These are phyloP conservation scores for Gouania willdenowi DNA, from an alignment of 2,797 vertebrate species.

Conservation along the genomic window DNA sequence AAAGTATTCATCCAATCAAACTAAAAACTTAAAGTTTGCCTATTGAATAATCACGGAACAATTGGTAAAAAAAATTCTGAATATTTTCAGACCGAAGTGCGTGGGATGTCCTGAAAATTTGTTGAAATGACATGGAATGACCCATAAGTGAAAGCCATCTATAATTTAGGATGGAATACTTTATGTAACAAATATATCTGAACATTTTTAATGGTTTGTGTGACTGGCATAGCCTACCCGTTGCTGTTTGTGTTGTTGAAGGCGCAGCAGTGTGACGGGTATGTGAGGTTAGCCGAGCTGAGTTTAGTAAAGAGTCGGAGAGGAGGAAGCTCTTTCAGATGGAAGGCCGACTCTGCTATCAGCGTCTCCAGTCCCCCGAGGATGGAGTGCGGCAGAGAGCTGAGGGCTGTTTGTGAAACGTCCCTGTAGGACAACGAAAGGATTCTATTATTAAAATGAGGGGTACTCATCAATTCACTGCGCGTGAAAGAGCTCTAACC, in stretches of 20 bases:
- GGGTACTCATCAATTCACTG: neutral
- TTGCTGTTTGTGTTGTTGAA: conserved; percentile 76
- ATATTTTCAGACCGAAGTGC: too few species aligned
- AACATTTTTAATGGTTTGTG: too few species aligned
- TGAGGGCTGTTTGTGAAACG: conserved; percentile 86
- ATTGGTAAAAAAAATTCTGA: too few species aligned
- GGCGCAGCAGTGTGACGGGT: conserved; percentile 93
- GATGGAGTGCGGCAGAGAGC: conserved; percentile 81
- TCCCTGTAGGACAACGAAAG: conserved; percentile 72
- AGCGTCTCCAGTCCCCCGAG: conserved; percentile 81
- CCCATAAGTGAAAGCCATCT: too few species aligned
- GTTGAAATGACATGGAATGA: too few species aligned
- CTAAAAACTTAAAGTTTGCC: too few species aligned
- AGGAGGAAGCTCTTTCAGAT: conserved; percentile 85
- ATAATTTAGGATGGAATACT: too few species aligned
- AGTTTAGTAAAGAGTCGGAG: conserved; percentile 80
- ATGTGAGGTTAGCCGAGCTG: conserved; percentile 84
- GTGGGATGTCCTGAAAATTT: too few species aligned
- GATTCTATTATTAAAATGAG: neutral
- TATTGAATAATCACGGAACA: too few species aligned
- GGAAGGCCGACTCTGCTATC: conserved; percentile 76
- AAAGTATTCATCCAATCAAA: too few species aligned
- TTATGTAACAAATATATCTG: too few species aligned
- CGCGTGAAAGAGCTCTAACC: too few species aligned
- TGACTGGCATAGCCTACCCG: conserved; percentile 46